A percentile compares a stretch with the other conserved stretches of the same genome.
These are phyloP conservation scores for Mustela lutreola DNA, from an alignment of 2,113 vertebrate species.

Conservation along the genomic window DNA sequence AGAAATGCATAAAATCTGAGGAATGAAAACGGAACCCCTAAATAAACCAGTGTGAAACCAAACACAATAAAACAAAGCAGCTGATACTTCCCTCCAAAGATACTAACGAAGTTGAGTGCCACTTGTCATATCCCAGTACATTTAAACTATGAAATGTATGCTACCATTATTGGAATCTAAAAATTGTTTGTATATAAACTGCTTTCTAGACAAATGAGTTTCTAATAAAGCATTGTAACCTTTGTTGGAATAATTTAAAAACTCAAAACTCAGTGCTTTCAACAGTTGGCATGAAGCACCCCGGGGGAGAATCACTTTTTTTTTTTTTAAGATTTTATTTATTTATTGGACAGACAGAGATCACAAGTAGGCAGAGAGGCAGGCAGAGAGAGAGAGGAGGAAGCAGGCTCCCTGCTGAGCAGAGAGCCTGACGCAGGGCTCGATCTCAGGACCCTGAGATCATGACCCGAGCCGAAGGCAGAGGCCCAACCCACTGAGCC, in stretches of 20 bases:
- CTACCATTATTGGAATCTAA: constrained; percentile 60
- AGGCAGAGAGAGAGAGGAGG: no score
- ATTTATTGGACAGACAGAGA: no score
- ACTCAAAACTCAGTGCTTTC: constrained; percentile 63
- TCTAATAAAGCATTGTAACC: constrained; percentile 73
- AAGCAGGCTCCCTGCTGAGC: no score
- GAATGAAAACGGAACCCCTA: not conserved
- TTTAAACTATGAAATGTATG: constrained; percentile 72
- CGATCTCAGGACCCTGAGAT: no score
- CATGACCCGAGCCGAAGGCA: no score
- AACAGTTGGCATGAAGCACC: constrained; percentile 65
- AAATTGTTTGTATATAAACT: constrained; percentile 70
- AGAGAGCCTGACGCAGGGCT: no score
- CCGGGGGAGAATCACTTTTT: constrained; percentile 27
- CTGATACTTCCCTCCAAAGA: not conserved
- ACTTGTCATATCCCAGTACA: not conserved
- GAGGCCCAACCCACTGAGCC: no score
- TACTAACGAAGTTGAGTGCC: not conserved
- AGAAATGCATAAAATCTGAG: not conserved
- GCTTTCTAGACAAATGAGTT: constrained; percentile 69
- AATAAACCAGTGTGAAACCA: not conserved
- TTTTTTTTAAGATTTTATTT: no score
- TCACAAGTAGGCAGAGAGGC: no score
- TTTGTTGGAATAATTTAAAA: constrained; percentile 74
- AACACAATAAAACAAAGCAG: not conserved